Conservation (phyloP, 2,113 vertebrate species). For the Pygoscelis antarcticus region DNA sequence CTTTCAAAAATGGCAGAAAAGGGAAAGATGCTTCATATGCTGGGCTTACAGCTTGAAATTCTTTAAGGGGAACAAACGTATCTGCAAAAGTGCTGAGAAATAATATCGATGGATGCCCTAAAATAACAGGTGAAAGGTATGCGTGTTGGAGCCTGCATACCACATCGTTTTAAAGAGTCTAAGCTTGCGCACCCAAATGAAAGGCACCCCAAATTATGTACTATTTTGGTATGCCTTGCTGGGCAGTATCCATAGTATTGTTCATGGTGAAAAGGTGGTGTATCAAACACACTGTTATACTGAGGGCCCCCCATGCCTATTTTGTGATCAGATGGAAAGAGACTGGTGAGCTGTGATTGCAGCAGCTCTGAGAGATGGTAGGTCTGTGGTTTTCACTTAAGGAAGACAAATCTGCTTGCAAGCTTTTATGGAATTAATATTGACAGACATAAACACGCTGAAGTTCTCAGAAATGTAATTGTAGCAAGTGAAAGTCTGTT, state of each 20-base stretch:
- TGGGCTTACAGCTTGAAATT: background rate
- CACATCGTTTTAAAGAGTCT: background rate
- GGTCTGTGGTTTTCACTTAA: background rate
- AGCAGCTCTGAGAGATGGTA: background rate
- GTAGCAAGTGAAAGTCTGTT: background rate
- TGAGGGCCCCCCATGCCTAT: background rate
- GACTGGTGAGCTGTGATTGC: background rate
- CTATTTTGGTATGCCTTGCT: background rate
- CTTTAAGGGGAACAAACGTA: background rate
- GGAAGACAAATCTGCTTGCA: background rate
- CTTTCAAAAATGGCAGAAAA: background rate
- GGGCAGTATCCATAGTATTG: background rate
- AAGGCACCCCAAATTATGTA: background rate
- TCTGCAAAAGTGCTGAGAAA: background rate
- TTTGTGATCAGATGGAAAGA: background rate
- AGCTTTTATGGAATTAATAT: background rate
- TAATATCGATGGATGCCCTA: background rate
- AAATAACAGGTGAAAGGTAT: background rate
- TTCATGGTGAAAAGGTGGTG: background rate
- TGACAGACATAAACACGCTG: background rate
- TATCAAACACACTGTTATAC: background rate
- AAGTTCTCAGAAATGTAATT: background rate
- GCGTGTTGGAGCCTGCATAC: background rate
- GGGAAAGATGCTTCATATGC: background rate
- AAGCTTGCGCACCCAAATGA: background rate